Conservation (phyloP, 1,140 invertebrate species). For the Dendrolimus punctatus region DNA sequence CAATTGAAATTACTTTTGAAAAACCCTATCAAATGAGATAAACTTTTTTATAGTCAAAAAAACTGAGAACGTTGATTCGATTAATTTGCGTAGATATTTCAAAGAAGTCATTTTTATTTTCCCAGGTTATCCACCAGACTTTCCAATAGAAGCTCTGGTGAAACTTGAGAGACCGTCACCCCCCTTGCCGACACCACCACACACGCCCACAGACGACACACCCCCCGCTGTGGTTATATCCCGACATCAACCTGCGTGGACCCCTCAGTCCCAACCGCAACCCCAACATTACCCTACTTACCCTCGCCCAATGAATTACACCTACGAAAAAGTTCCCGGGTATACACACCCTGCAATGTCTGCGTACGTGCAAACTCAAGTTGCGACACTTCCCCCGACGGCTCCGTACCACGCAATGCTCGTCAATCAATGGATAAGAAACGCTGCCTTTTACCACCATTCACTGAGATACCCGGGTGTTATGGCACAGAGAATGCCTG, state of each 20-base stretch:
- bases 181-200: slow-evolving; percentile 79
- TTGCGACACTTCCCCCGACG: slow-evolving; percentile 49
- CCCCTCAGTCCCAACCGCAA: slow-evolving; percentile 19
- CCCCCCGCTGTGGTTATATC: slow-evolving; percentile 49
- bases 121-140: slow-evolving; percentile 68
- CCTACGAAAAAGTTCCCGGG: slow-evolving; percentile 42
- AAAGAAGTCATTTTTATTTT: slow-evolving; percentile 18
- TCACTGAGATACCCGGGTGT: slow-evolving; percentile 61
- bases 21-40: too few species aligned
- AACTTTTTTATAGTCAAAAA: too few species aligned
- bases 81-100: background rate
- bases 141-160: slow-evolving; percentile 67
- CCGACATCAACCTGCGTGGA: slow-evolving; percentile 53
- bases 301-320: slow-evolving; percentile 50
- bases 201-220: slow-evolving; percentile 78
- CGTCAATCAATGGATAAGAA: slow-evolving; percentile 82
- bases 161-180: slow-evolving; percentile 78
- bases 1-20: too few species aligned
- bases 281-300: slow-evolving; percentile 33
- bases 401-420: slow-evolving; percentile 70
- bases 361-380: slow-evolving; percentile 64
- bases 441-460: slow-evolving; percentile 77
- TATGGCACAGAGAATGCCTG: slow-evolving; percentile 59
- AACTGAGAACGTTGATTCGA: too few species aligned
- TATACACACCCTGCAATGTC: slow-evolving; percentile 47